Conservation (phyloP, 2,113 vertebrate species). For the Lasiurus borealis region DNA sequence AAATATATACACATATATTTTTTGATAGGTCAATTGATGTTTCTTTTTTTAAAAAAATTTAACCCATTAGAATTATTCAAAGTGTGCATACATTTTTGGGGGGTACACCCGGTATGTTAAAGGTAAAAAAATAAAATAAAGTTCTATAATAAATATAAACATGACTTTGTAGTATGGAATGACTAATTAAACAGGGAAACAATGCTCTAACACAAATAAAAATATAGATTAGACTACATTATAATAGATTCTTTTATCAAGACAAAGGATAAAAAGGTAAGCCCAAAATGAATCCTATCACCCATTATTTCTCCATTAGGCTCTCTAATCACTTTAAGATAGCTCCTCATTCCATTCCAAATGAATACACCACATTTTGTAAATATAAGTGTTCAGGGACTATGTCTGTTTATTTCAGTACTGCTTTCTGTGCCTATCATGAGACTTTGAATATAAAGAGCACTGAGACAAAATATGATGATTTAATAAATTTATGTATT, state of each 20-base stretch:
- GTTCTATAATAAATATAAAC: neutral
- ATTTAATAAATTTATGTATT: neutral
- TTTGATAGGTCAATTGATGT: too few relatives aligned
- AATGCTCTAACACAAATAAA: neutral
- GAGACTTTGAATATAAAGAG: neutral
- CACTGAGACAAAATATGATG: neutral
- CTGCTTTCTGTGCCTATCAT: neutral
- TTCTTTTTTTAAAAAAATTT: too few relatives aligned
- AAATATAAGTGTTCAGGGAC: neutral
- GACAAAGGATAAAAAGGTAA: neutral
- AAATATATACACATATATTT: too few relatives aligned
- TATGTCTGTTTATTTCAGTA: neutral
- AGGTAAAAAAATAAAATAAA: neutral
- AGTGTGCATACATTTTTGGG: too few relatives aligned
- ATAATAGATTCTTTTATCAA: neutral
- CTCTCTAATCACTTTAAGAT: neutral
- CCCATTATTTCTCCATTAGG: neutral
- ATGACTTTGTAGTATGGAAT: neutral
- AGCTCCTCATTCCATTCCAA: neutral
- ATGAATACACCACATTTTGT: neutral
- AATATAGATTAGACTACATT: neutral
- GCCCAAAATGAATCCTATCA: neutral
- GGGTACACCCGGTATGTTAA: neutral
- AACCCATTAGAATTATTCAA: too few relatives aligned
- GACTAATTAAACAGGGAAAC: neutral